Evolutionary conservation across 2,113 vertebrate genomes (phyloP).

Genomic region (Dasypus novemcinctus): DNA sequence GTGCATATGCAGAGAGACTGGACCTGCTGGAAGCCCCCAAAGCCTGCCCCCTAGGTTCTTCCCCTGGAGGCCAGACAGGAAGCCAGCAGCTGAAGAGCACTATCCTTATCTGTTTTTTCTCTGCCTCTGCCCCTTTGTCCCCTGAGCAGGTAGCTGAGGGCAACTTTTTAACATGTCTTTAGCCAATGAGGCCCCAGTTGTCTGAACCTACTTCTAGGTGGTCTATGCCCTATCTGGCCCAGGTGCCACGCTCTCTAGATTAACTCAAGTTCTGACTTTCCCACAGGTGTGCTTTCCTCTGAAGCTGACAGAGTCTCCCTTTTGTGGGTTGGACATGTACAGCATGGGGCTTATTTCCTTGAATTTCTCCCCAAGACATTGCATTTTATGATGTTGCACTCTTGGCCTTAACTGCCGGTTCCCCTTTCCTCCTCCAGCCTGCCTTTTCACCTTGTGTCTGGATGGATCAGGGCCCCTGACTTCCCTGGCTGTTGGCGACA

Average conservation of each 20-base stretch:
- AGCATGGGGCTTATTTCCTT: background rate
- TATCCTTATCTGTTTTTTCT: background rate
- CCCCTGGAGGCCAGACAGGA: background rate
- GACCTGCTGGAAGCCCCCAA: background rate
- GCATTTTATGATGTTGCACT: background rate
- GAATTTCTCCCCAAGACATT: background rate
- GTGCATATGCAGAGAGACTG: background rate
- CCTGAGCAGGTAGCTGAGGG: background rate
- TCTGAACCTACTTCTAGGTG: background rate
- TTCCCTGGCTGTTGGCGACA: slow-evolving; percentile 86
- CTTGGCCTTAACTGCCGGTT: background rate
- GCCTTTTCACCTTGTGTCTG: slow-evolving; percentile 88
- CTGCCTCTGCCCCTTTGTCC: background rate
- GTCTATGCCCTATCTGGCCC: background rate
- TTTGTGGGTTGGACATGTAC: background rate
- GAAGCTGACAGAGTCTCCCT: background rate
- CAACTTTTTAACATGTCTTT: background rate
- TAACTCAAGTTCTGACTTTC: background rate
- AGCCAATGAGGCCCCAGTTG: background rate
- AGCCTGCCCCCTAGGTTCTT: background rate
- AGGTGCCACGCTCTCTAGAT: background rate
- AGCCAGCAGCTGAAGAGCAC: background rate
- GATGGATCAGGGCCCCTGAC: slow-evolving; percentile 90
- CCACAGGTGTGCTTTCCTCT: accelerated
- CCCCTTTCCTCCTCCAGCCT: slow-evolving; percentile 80